Evolutionary conservation across 2,113 vertebrate genomes (phyloP).

Genomic region (Dipodomys stephensi): DNA sequence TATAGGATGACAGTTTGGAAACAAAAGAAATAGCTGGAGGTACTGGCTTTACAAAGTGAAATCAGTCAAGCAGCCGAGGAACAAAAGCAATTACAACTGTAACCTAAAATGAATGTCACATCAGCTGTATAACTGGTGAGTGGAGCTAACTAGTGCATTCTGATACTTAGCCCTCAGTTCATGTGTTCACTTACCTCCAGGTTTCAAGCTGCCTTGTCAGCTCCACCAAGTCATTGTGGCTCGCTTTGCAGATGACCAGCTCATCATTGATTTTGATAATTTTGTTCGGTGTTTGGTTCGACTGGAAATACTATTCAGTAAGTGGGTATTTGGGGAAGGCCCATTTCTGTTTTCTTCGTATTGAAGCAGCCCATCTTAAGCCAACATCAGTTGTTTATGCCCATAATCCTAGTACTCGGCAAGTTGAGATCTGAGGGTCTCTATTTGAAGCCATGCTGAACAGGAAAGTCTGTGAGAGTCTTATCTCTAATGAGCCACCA

Average conservation of each 20-base stretch:
- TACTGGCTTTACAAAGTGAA: neutral
- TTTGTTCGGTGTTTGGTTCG: slow-evolving; percentile 89
- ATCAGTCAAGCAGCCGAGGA: neutral
- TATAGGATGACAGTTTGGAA: neutral
- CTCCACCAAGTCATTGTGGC: slow-evolving; percentile 88
- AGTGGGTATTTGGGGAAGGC: slow-evolving; percentile 31
- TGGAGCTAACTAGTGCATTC: accelerated
- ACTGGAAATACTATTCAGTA: slow-evolving; percentile 90
- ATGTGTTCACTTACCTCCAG: slow-evolving; percentile 53
- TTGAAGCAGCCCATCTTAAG: neutral
- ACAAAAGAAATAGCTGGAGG: neutral
- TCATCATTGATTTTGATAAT: slow-evolving; percentile 89
- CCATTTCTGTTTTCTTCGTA: accelerated
- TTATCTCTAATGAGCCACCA: too few relatives aligned
- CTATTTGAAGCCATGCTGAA: too few relatives aligned
- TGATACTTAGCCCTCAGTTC: accelerated
- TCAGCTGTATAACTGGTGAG: accelerated
- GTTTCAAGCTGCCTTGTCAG: slow-evolving; percentile 87
- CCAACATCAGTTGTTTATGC: too few relatives aligned
- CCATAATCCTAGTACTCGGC: too few relatives aligned
- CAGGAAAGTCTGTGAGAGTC: too few relatives aligned
- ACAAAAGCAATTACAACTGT: neutral
- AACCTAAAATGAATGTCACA: neutral
- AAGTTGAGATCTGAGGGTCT: too few relatives aligned
- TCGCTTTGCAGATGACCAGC: slow-evolving; percentile 87